Percentiles rank a stretch among this genome's conserved stretches.
phyloP scores from a whole-genome alignment of 2,888 invertebrate species.

The Nebria salina region DNA sequence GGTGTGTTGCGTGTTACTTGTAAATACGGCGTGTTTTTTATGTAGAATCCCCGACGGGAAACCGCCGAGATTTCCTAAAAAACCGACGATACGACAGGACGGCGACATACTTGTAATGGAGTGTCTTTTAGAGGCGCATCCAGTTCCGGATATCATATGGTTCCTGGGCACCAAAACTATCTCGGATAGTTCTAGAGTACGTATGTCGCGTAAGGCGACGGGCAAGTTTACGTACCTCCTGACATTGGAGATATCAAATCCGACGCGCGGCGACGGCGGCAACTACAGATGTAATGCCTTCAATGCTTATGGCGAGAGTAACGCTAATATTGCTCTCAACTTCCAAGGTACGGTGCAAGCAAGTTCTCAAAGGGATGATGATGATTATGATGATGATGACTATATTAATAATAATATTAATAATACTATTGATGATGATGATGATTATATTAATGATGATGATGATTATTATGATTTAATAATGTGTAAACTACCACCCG shows the following conservation, averaged over 20 bases:
- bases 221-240: constrained; percentile 92
- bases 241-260: constrained; percentile 93
- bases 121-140: constrained; percentile 94
- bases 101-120: constrained; percentile 95
- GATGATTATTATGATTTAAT: constrained; percentile 33
- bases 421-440: constrained; percentile 21
- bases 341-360: constrained; percentile 82
- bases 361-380: constrained; percentile 41
- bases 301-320: constrained; percentile 98
- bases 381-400: constrained; percentile 35
- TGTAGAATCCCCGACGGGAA: constrained; percentile 94
- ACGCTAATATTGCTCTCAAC: constrained; percentile 99
- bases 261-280: constrained; percentile 96
- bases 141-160: constrained; percentile 95
- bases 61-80: constrained; percentile 95
- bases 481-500: constrained; percentile 35
- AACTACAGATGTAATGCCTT: constrained; percentile 99
- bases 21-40: constrained; percentile 52
- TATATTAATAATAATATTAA: not conserved
- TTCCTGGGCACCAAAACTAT: constrained; percentile 90
- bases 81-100: constrained; percentile 94
- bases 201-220: constrained; percentile 89
- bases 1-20: constrained; percentile 47
- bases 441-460: constrained; percentile 34
- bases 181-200: constrained; percentile 84